phyloP scores from a whole-genome alignment of 2,888 invertebrate species.

The Acanthosepion lycidas region DNA sequence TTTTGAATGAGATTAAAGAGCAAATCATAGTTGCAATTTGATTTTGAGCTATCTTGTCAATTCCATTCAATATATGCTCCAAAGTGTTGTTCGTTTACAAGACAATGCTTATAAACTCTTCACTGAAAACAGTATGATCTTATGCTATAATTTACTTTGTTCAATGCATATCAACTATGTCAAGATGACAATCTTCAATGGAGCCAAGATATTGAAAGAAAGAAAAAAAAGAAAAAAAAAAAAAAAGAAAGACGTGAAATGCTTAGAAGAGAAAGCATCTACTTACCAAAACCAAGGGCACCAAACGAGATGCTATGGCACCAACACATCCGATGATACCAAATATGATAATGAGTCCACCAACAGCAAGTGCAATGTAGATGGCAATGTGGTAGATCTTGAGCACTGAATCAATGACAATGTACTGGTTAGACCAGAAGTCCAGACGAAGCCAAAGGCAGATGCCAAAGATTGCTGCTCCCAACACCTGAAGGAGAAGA shows the following conservation, averaged over 20 bases:
- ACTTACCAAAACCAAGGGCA: conserved; percentile 47
- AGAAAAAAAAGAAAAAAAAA: too few relatives aligned
- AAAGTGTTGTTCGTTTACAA: too few relatives aligned
- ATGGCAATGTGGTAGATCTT: conserved; percentile 62
- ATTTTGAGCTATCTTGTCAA: too few relatives aligned
- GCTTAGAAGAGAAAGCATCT: not conserved
- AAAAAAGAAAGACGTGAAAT: not conserved
- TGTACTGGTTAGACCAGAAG: conserved; percentile 66
- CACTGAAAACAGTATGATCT: too few relatives aligned
- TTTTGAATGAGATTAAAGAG: too few relatives aligned
- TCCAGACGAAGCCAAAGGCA: conserved; percentile 67
- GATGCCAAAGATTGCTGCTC: conserved; percentile 64
- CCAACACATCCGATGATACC: conserved; percentile 65
- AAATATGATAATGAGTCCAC: conserved; percentile 60
- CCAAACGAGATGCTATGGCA: conserved; percentile 53
- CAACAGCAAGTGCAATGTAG: conserved; percentile 64
- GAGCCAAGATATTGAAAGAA: too few relatives aligned
- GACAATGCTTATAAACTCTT: too few relatives aligned
- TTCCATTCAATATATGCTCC: too few relatives aligned
- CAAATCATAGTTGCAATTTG: too few relatives aligned
- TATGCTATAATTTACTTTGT: too few relatives aligned
- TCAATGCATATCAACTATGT: too few relatives aligned
- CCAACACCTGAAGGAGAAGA: conserved; percentile 62
- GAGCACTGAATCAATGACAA: conserved; percentile 60
- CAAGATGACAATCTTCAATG: too few relatives aligned